These are phyloP conservation scores for Scleropages formosus DNA, from an alignment of 2,797 vertebrate species.

Conservation along the genomic window DNA sequence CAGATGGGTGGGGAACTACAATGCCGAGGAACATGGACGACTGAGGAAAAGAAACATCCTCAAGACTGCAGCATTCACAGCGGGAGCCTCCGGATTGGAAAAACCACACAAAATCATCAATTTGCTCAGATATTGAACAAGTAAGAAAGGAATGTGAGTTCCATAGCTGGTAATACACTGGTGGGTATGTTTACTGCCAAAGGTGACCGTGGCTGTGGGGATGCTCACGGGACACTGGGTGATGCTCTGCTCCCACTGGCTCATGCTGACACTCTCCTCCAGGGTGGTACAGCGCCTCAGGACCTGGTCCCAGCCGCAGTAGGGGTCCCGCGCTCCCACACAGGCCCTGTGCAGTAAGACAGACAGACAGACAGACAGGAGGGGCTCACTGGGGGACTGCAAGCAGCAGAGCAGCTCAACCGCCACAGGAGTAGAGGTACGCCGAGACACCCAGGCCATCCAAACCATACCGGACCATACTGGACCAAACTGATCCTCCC, in stretches of 20 bases:
- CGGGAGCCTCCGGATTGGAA: background rate
- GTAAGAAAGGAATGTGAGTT: no score
- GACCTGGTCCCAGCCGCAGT: slow-evolving; percentile 90
- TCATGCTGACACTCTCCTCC: slow-evolving; percentile 88
- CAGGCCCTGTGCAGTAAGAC: slow-evolving; percentile 70
- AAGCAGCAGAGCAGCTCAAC: background rate
- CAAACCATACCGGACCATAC: no score
- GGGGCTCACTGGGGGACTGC: background rate
- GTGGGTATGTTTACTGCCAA: background rate
- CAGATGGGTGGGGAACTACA: slow-evolving; percentile 16
- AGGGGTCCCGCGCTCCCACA: slow-evolving; percentile 89
- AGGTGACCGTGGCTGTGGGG: slow-evolving; percentile 10
- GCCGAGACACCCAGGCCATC: background rate
- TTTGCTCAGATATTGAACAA: no score
- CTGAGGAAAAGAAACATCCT: background rate
- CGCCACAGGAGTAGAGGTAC: background rate
- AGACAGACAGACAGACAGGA: background rate
- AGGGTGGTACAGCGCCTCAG: slow-evolving; percentile 85
- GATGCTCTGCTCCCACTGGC: slow-evolving; percentile 89
- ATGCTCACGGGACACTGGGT: slow-evolving; percentile 83
- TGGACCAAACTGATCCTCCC: no score
- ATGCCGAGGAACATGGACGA: background rate
- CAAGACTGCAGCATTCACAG: background rate
- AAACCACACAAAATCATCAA: background rate
- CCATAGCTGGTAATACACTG: no score